Evolutionary conservation across 2,113 vertebrate genomes (phyloP).

Genomic region (Calcarius ornatus): DNA sequence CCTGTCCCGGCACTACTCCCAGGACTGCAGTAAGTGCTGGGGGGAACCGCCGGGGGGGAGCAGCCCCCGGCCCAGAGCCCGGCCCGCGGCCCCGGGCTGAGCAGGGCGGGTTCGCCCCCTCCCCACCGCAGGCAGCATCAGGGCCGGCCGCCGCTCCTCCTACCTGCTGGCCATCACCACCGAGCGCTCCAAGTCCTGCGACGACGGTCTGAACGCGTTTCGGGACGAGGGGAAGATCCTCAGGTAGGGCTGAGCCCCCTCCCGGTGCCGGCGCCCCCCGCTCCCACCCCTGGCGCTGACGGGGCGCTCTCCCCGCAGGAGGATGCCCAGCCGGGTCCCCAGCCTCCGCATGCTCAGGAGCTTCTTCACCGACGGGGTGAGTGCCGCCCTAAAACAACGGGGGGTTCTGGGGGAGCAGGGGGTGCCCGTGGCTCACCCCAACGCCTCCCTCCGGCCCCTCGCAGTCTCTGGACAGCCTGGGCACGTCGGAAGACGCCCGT

Average conservation of each 20-base stretch:
- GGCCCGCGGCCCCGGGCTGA: not conserved
- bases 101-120: not conserved
- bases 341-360: conserved; percentile 85
- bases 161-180: conserved; percentile 95
- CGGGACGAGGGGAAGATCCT: conserved; percentile 85
- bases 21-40: conserved; percentile 91
- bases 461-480: conserved; percentile 90
- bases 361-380: conserved; percentile 95
- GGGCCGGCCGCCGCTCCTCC: conserved; percentile 93
- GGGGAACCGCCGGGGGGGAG: too few relatives aligned
- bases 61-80: not conserved
- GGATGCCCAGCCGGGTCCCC: conserved; percentile 87
- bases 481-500: conserved; percentile 83
- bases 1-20: conserved; percentile 90
- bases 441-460: fast-evolving
- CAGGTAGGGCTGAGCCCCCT: conserved; percentile 41
- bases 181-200: conserved; percentile 96
- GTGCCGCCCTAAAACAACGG: not conserved
- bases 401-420: fast-evolving
- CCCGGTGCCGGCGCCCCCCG: too few relatives aligned
- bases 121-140: conserved; percentile 84
- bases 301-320: conserved; percentile 73
- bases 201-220: conserved; percentile 93
- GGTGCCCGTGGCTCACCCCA: fast-evolving
- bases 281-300: too few relatives aligned